Conservation (phyloP, 2,888 invertebrate species). For the Phaedon cochleariae region DNA sequence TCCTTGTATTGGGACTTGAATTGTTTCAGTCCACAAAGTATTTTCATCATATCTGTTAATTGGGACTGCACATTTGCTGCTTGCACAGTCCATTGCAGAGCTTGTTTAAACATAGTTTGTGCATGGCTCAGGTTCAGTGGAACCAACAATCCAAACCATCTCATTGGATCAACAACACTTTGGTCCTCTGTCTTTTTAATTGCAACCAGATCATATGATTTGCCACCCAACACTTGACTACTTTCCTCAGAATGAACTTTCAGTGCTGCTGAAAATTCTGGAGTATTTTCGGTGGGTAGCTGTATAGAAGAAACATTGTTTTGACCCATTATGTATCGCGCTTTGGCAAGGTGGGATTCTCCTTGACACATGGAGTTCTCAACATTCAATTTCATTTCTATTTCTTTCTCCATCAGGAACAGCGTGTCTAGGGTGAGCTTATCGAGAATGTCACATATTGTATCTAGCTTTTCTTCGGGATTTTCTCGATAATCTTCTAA, state of each 20-base stretch:
- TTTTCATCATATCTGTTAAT: conserved; percentile 54
- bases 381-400: conserved; percentile 72
- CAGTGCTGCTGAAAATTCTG: conserved; percentile 63
- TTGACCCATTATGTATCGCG: conserved; percentile 81
- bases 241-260: conserved; percentile 52
- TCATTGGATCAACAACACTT: conserved; percentile 71
- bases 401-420: conserved; percentile 77
- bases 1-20: neutral
- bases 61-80: conserved; percentile 75
- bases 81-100: conserved; percentile 72
- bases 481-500: neutral
- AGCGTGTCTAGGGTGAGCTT: conserved; percentile 74
- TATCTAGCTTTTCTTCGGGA: conserved; percentile 54
- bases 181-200: conserved; percentile 55
- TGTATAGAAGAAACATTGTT: conserved; percentile 75
- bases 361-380: conserved; percentile 76
- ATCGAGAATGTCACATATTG: conserved; percentile 71
- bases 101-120: conserved; percentile 76
- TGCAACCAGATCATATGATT: conserved; percentile 53
- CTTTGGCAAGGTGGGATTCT: conserved; percentile 78
- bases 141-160: conserved; percentile 88
- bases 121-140: conserved; percentile 81
- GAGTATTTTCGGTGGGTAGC: conserved; percentile 72
- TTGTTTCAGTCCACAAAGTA: conserved; percentile 1
- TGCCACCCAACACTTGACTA: conserved; percentile 55